Conservation (phyloP, 2,113 vertebrate species). For the Coryphaenoides rupestris region DNA sequence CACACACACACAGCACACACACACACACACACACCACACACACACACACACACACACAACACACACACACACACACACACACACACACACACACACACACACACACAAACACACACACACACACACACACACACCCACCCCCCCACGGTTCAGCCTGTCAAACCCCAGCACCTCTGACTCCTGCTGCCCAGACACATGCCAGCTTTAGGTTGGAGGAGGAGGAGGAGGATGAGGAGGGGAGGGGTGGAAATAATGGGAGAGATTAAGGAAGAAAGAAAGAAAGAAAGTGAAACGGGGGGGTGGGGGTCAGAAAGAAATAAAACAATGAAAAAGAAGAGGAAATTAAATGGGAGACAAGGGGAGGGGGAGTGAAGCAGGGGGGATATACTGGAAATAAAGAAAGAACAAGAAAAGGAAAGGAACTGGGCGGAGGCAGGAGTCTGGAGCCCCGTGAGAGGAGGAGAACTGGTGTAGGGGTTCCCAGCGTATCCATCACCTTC, state of each 20-base stretch:
- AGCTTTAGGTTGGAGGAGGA: neutral
- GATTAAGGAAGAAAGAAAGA: neutral
- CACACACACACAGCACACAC: too few relatives aligned
- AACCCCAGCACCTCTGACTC: neutral
- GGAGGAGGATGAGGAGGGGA: neutral
- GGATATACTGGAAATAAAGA: neutral
- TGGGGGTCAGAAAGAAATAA: neutral
- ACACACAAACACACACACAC: too few relatives aligned
- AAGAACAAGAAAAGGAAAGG: too few relatives aligned
- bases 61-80: too few relatives aligned
- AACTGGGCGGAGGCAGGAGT: too few relatives aligned
- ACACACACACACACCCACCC: too few relatives aligned
- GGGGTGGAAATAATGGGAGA: neutral
- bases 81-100: too few relatives aligned
- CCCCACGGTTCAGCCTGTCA: neutral
- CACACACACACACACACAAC: too few relatives aligned
- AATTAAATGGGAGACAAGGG: neutral
- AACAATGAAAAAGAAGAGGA: neutral
- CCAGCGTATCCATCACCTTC: neutral
- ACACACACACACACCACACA: too few relatives aligned
- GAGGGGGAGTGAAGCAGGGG: neutral
- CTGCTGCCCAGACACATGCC: too few relatives aligned
- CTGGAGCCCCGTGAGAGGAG: too few relatives aligned
- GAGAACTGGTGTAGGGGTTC: neutral
- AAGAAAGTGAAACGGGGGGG: neutral